Evolutionary conservation across 1,140 invertebrate species (phyloP).

Genomic region (Drosophila nikananu): DNA sequence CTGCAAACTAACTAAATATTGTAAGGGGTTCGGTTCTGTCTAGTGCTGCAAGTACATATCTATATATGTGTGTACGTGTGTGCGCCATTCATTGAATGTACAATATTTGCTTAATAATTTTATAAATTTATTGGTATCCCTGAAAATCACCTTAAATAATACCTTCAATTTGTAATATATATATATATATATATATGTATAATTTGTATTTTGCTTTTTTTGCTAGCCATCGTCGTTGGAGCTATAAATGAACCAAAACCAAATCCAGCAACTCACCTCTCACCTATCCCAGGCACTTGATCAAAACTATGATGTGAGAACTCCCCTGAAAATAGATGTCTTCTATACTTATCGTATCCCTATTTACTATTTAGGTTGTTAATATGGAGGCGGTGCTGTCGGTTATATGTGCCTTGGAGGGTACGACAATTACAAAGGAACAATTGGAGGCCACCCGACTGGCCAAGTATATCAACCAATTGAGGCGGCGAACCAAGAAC

Average conservation of each 20-base stretch:
- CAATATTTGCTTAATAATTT: neutral
- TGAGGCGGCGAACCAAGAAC: constrained; percentile 92
- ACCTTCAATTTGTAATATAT: neutral
- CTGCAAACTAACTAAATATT: neutral
- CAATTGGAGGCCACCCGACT: constrained; percentile 96
- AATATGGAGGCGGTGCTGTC: constrained; percentile 96
- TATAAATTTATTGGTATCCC: too few relatives aligned
- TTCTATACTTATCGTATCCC: neutral
- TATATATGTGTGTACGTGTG: constrained; percentile 11
- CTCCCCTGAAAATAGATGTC: neutral
- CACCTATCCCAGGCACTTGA: constrained; percentile 89
- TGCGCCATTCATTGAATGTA: constrained; percentile 15
- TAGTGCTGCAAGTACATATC: neutral
- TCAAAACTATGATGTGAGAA: constrained; percentile 90
- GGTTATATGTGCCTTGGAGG: constrained; percentile 96
- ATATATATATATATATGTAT: neutral
- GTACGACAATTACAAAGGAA: constrained; percentile 96
- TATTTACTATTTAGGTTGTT: constrained; percentile 90
- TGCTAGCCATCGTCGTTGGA: constrained; percentile 25
- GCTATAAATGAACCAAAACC: constrained; percentile 82
- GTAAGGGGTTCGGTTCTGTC: neutral
- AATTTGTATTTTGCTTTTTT: neutral
- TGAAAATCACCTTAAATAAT: neutral
- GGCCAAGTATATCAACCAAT: constrained; percentile 96
- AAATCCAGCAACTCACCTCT: constrained; percentile 87